Conservation (phyloP, 2,113 vertebrate genomes). For the Esox niger region DNA sequence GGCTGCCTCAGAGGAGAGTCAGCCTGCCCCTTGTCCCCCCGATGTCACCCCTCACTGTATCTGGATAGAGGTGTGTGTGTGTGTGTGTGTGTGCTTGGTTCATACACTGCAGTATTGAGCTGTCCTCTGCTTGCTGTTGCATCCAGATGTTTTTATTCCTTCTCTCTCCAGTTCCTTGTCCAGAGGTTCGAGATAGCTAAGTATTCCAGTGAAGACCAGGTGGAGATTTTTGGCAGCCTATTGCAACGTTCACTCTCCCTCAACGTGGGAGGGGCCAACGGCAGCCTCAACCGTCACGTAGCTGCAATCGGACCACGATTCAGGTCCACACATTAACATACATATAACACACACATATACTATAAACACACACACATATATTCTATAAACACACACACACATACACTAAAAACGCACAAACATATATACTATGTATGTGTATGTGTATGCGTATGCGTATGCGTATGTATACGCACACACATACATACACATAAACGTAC, state of each 20-base stretch:
- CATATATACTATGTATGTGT: too few species aligned
- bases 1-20: conserved; percentile 93
- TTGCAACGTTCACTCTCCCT: conserved; percentile 91
- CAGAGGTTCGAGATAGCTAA: conserved; percentile 98
- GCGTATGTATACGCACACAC: too few species aligned
- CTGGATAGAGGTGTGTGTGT: conserved; percentile 85
- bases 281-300: conserved; percentile 91
- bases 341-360: neutral
- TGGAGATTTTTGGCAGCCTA: conserved; percentile 94
- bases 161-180: conserved; percentile 83
- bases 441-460: too few species aligned
- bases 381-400: too few species aligned
- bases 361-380: neutral
- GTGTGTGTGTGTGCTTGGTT: neutral
- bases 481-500: neutral
- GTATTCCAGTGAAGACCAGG: conserved; percentile 97
- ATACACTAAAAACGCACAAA: too few species aligned
- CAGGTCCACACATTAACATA: conserved; percentile 69
- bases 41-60: conserved; percentile 93
- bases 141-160: neutral
- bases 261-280: conserved; percentile 84
- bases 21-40: conserved; percentile 88
- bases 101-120: neutral
- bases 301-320: conserved; percentile 96
- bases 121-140: neutral